Base-by-base conservation (phyloP, 1,140 invertebrate species). In the Drosophila willistoni region DNA sequence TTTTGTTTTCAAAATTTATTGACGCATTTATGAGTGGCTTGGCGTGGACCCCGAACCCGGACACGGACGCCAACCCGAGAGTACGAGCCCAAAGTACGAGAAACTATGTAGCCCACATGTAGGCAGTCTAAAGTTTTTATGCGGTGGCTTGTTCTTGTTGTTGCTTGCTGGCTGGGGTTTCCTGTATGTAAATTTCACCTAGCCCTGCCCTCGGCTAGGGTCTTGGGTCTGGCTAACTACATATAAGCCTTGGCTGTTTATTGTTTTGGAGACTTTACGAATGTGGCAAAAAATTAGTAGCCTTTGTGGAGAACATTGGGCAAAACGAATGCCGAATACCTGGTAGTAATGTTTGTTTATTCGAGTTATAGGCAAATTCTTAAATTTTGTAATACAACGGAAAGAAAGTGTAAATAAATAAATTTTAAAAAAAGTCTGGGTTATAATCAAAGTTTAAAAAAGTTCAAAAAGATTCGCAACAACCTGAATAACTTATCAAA, bases 11-110 rank as follows among this genome's bases (percentile, higher is more conserved):
- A 74, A 79, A 79, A 91, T 81, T 80, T 90, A 91, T 91, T 83
- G 90, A 91, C 89, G 84, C 81, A 90, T 87, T 89, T 91, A 91
- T 91, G 89, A 91, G 84, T 91, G 84, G 89, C 84, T 83, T 86
- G 83, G 77, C 71, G 44, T 12, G 34, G 17, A 51, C 44, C 44
- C 44, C 44, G 75, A 78, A 78, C 73, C 74, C 65, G 74, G 64
- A 76, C 75, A 47, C 59, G 64, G 22, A 25, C 19, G 17, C 19
- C 10, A 41, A 36, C 34, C 34, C 34, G 34, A 29, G 29, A 29
- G 5, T 29, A 29, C 29, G 29, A 29, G 34, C 74, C 47, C 63
- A 36, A 7, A 14, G 14, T 22, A 36, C 17, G 25, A 44, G 56
- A 54, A 44, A 19, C 51, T 60, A 44, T 25, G 62, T 70, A 47